Evolutionary conservation across 2,888 invertebrate genomes (phyloP).

Genomic region (Drymonia ruficornis): DNA sequence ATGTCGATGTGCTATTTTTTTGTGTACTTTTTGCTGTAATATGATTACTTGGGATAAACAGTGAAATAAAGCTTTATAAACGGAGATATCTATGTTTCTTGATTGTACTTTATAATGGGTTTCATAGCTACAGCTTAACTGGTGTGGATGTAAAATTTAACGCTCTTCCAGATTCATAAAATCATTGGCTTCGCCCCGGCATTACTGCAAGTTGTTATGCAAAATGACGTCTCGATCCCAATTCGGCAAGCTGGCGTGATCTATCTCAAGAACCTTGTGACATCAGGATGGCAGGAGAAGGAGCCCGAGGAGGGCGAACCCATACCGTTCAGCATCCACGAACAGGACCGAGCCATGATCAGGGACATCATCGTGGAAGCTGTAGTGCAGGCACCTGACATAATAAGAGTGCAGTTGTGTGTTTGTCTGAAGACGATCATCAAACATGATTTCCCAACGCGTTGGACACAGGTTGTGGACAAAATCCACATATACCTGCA

Average conservation of each 20-base stretch:
- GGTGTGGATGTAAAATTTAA: neutral
- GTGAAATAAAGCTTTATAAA: no score
- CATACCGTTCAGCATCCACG: slow-evolving; percentile 94
- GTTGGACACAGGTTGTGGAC: slow-evolving; percentile 98
- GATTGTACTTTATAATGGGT: no score
- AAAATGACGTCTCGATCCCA: slow-evolving; percentile 94
- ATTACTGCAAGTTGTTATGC: slow-evolving; percentile 97
- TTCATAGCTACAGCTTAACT: neutral
- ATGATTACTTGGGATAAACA: no score
- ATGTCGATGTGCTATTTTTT: no score
- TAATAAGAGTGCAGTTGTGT: slow-evolving; percentile 95
- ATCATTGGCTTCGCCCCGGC: slow-evolving; percentile 98
- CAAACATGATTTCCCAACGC: slow-evolving; percentile 97
- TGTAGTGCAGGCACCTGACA: slow-evolving; percentile 95
- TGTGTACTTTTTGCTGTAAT: no score
- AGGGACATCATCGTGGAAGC: slow-evolving; percentile 98
- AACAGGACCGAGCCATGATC: slow-evolving; percentile 97
- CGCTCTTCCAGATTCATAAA: slow-evolving; percentile 76
- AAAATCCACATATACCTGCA: slow-evolving; percentile 97
- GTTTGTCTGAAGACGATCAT: slow-evolving; percentile 97
- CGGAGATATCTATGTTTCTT: no score
- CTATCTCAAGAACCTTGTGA: slow-evolving; percentile 97
- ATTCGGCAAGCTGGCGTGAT: slow-evolving; percentile 98
- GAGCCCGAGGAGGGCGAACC: slow-evolving; percentile 90
- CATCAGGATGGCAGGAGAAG: slow-evolving; percentile 94